Percentiles rank a stretch among this genome's conserved stretches.
phyloP scores from a whole-genome alignment of 2,113 vertebrate species.

The Phalacrocorax pelagicus region DNA sequence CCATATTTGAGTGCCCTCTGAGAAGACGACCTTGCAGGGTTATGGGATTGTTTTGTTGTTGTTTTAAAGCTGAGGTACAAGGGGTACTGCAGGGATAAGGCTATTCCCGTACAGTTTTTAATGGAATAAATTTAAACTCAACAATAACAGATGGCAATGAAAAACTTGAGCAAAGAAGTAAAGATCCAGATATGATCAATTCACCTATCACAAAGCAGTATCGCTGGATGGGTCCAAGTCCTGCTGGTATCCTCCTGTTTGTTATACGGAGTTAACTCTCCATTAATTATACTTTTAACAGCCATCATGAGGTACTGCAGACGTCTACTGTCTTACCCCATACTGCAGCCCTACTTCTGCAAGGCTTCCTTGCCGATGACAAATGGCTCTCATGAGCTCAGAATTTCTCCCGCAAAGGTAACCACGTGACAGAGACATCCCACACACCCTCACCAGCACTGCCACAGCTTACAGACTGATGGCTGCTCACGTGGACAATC shows the following conservation, averaged over 20 bases:
- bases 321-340: background rate
- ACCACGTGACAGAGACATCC: background rate
- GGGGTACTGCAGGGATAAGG: background rate
- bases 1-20: background rate
- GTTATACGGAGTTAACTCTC: background rate
- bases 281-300: background rate
- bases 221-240: fast-evolving
- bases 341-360: background rate
- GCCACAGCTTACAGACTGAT: background rate
- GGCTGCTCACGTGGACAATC: no score
- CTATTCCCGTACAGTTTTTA: background rate
- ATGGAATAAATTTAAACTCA: background rate
- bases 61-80: background rate
- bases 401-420: background rate
- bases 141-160: background rate
- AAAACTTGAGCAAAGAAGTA: background rate
- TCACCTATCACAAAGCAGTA: background rate
- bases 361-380: background rate
- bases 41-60: background rate
- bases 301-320: background rate
- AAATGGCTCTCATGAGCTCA: background rate
- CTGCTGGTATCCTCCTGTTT: background rate
- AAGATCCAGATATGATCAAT: background rate
- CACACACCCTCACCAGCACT: background rate
- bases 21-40: background rate